These are phyloP conservation scores for Listronotus bonariensis DNA, from an alignment of 1,140 invertebrate genomes.

Conservation along the genomic window DNA sequence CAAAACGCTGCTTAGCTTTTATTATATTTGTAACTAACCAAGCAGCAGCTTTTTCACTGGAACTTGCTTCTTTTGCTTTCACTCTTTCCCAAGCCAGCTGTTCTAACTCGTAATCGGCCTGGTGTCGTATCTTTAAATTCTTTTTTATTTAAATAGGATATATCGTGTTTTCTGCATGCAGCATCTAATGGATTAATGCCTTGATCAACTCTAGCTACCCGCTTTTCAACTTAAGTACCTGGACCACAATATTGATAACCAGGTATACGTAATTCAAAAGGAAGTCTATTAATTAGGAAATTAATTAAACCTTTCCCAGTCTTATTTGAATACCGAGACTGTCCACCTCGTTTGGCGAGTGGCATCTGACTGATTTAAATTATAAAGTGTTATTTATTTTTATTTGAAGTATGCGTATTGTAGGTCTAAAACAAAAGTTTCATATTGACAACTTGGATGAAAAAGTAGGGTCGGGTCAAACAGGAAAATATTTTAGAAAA, in stretches of 20 bases:
- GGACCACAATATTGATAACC: constrained; percentile 43
- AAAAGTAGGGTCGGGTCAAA: no score
- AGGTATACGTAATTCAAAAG: constrained; percentile 36
- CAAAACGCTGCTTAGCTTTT: no score
- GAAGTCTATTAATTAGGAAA: constrained; percentile 45
- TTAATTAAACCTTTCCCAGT: background rate
- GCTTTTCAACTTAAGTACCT: constrained; percentile 39
- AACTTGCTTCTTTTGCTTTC: constrained; percentile 50
- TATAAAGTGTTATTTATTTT: no score
- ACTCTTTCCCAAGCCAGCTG: constrained; percentile 53
- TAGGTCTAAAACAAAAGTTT: no score
- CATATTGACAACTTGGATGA: no score
- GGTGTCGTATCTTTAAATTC: constrained; percentile 48
- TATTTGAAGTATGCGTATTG: no score
- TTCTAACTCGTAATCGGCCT: constrained; percentile 53
- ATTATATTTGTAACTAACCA: constrained; percentile 6
- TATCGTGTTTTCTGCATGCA: constrained; percentile 45
- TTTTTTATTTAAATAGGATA: constrained; percentile 46
- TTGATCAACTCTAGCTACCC: constrained; percentile 36
- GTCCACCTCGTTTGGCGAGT: no score
- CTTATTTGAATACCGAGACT: no score
- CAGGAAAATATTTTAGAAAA: no score
- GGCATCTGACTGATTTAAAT: no score
- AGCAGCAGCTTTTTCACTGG: constrained; percentile 48
- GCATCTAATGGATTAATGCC: constrained; percentile 45